These are phyloP conservation scores for Gortyna flavago DNA, from an alignment of 2,888 invertebrate species.

Conservation along the genomic window DNA sequence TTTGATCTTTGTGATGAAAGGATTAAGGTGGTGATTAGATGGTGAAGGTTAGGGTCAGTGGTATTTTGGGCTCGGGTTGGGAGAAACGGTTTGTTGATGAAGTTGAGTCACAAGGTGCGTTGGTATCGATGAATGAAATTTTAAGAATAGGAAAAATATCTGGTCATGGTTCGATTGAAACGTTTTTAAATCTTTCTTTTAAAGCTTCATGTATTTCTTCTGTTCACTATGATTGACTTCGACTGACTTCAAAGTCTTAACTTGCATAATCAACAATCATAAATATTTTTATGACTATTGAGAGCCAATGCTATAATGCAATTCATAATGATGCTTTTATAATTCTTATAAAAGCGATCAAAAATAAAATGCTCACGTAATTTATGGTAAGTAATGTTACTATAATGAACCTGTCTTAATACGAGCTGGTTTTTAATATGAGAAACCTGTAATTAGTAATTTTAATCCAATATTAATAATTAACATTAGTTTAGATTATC, in stretches of 20 bases:
- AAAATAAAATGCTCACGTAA: neutral
- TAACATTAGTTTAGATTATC: constrained; percentile 5
- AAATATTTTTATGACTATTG: neutral
- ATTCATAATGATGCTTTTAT: neutral
- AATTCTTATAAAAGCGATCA: neutral
- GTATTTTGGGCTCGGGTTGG: constrained; percentile 54
- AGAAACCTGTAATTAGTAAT: constrained; percentile 14
- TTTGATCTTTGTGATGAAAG: neutral
- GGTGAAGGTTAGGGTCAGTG: constrained; percentile 19
- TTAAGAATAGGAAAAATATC: constrained; percentile 9
- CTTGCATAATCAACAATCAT: neutral
- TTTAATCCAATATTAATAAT: constrained; percentile 27
- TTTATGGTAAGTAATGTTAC: constrained; percentile 15
- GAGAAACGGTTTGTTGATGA: constrained; percentile 42
- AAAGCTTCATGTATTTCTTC: neutral
- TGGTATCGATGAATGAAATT: constrained; percentile 38
- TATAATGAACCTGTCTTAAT: neutral
- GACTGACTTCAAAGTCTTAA: neutral
- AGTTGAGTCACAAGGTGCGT: constrained; percentile 44
- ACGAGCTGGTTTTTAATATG: neutral
- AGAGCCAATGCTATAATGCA: no score
- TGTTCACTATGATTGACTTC: neutral
- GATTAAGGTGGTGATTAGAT: constrained; percentile 25
- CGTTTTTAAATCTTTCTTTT: no score
- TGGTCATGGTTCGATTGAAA: neutral